These are phyloP conservation scores for Mesaphorura yosii DNA, from an alignment of 1,140 invertebrate genomes.

Conservation along the genomic window DNA sequence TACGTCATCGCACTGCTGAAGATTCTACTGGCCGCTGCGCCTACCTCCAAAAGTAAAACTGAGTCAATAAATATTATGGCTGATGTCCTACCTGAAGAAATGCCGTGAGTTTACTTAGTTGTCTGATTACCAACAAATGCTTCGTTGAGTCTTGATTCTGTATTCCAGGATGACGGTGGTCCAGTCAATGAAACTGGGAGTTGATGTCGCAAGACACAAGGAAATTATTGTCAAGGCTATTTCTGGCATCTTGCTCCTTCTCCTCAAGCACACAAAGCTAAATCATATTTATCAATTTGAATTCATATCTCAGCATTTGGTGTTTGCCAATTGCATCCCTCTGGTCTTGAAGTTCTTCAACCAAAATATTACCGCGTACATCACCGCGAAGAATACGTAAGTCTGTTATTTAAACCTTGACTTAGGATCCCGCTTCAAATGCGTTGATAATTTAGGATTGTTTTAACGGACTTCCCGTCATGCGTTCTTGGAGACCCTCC, in stretches of 20 bases:
- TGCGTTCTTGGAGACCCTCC: slow-evolving; percentile 94
- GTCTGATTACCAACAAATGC: slow-evolving; percentile 12
- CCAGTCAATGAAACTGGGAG: slow-evolving; percentile 92
- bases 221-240: slow-evolving; percentile 98
- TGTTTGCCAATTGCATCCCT: slow-evolving; percentile 99
- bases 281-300: slow-evolving; percentile 99
- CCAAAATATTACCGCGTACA: slow-evolving; percentile 92
- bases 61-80: slow-evolving; percentile 98
- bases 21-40: slow-evolving; percentile 90
- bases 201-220: slow-evolving; percentile 96
- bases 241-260: slow-evolving; percentile 79
- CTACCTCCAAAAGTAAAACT: slow-evolving; percentile 94
- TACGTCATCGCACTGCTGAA: slow-evolving; percentile 96
- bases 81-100: slow-evolving; percentile 91
- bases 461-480: slow-evolving; percentile 86
- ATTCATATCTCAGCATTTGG: slow-evolving; percentile 96
- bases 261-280: slow-evolving; percentile 97
- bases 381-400: slow-evolving; percentile 84
- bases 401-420: slow-evolving; percentile 34
- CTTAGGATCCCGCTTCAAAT: slow-evolving; percentile 8
- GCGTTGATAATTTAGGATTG: slow-evolving; percentile 68
- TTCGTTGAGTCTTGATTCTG: not conserved
- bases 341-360: slow-evolving; percentile 98
- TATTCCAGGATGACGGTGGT: slow-evolving; percentile 69
- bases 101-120: slow-evolving; percentile 56